These are phyloP conservation scores for Ophion costatus DNA, from an alignment of 2,888 invertebrate species.

Conservation along the genomic window DNA sequence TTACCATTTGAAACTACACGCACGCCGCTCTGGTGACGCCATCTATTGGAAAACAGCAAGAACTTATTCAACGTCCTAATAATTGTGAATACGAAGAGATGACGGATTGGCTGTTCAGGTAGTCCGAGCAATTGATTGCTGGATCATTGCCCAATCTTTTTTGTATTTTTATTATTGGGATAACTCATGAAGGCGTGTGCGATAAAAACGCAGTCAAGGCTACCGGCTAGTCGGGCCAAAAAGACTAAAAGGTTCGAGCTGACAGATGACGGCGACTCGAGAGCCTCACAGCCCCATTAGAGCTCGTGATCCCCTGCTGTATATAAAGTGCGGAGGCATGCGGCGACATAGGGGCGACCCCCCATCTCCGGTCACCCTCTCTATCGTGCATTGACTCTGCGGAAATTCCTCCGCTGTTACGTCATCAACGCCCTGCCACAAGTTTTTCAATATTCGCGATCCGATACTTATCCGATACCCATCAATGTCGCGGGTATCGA, in stretches of 20 bases:
- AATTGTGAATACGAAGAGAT: too few relatives aligned
- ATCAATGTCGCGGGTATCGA: conserved; percentile 18
- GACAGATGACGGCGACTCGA: conserved; percentile 64
- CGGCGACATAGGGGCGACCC: conserved; percentile 68
- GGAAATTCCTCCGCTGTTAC: conserved; percentile 46
- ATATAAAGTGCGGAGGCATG: conserved; percentile 58
- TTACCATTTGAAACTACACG: too few relatives aligned
- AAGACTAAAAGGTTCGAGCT: conserved; percentile 45
- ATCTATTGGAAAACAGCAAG: too few relatives aligned
- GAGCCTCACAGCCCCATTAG: conserved; percentile 28
- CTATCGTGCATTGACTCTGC: conserved; percentile 10
- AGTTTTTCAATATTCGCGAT: too few relatives aligned
- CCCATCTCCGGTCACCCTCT: conserved; percentile 49
- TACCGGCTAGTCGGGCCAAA: conserved; percentile 12
- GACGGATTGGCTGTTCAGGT: too few relatives aligned
- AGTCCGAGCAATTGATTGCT: too few relatives aligned
- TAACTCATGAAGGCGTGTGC: neutral
- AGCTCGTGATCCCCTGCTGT: conserved; percentile 33
- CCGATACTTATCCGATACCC: conserved; percentile 28
- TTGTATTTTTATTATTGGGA: neutral
- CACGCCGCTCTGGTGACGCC: too few relatives aligned
- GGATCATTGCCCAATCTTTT: neutral
- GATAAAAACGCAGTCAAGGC: neutral
- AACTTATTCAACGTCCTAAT: too few relatives aligned
- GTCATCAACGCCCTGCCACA: conserved; percentile 5